These are phyloP conservation scores for Scaptomyza flava DNA, from an alignment of 2,888 invertebrate genomes.

Conservation along the genomic window DNA sequence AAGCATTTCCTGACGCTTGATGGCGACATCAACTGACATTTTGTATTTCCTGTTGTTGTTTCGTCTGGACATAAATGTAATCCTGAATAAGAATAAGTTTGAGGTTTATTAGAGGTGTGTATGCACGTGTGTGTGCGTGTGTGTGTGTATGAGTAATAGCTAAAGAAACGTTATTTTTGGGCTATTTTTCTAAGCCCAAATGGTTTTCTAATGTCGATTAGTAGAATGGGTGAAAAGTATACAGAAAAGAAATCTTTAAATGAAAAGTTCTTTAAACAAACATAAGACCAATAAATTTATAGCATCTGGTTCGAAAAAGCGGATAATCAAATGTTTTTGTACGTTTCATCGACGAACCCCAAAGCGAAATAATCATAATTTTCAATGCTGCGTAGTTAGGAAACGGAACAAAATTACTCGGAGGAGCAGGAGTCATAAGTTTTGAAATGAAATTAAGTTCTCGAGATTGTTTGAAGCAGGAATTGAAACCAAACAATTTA, in stretches of 20 bases:
- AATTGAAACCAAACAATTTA: constrained; percentile 58
- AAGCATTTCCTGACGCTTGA: constrained; percentile 56
- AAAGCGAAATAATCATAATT: constrained; percentile 21
- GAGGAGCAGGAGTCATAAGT: constrained; percentile 47
- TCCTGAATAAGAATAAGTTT: neutral
- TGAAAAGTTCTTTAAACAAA: too few species aligned
- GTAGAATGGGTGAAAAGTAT: too few species aligned
- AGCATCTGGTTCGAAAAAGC: constrained; percentile 1
- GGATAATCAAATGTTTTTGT: neutral
- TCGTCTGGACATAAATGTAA: constrained; percentile 19
- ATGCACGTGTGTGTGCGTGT: neutral
- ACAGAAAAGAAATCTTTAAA: too few species aligned
- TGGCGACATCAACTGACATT: constrained; percentile 68
- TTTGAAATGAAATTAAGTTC: constrained; percentile 60
- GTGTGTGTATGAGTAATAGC: constrained; percentile 33
- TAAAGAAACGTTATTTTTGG: neutral
- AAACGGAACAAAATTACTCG: neutral
- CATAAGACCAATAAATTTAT: neutral
- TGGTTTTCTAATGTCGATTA: too few species aligned
- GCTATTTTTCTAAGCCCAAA: too few species aligned
- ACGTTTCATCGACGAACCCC: neutral
- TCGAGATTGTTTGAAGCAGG: constrained; percentile 2
- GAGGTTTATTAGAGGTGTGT: constrained; percentile 3
- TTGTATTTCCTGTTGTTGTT: constrained; percentile 61
- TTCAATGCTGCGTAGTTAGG: constrained; percentile 17